Percentiles rank a stretch among this genome's conserved stretches.
Evolutionary conservation across 2,888 invertebrate genomes (phyloP).

Genomic region (Archips xylosteana): DNA sequence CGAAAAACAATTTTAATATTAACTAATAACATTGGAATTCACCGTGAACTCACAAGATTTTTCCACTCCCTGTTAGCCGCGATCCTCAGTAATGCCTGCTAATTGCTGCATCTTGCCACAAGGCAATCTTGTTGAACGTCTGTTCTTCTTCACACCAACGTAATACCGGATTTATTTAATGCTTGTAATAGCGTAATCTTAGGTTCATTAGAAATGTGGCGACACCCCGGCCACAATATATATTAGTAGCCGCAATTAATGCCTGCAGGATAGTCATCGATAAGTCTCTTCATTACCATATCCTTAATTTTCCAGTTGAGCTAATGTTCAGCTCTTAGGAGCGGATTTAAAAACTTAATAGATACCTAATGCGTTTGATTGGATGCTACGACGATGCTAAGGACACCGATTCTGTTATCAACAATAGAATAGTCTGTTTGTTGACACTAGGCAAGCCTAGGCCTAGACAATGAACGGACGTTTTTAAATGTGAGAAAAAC

Average conservation of each 20-base stretch:
- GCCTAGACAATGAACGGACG: slow-evolving; percentile 74
- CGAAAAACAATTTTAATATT: neutral
- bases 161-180: neutral
- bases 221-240: too few relatives aligned
- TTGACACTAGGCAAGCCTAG: slow-evolving; percentile 33
- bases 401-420: slow-evolving; percentile 7
- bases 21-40: neutral
- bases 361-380: neutral
- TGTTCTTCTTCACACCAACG: slow-evolving; percentile 21
- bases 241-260: neutral
- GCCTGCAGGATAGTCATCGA: neutral
- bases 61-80: slow-evolving; percentile 11
- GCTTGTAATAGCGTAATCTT: neutral
- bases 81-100: slow-evolving; percentile 11
- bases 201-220: neutral
- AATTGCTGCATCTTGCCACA: slow-evolving; percentile 30
- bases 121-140: slow-evolving; percentile 32
- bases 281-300: neutral
- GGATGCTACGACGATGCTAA: slow-evolving; percentile 2
- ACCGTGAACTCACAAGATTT: slow-evolving; percentile 21
- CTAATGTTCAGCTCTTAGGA: neutral
- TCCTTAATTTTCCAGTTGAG: neutral
- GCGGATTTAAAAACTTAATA: neutral
- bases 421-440: slow-evolving; percentile 20
- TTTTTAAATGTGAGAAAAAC: slow-evolving; percentile 68